Base-by-base conservation (phyloP, 2,797 vertebrate genomes). In the Apogon hyalosoma region DNA sequence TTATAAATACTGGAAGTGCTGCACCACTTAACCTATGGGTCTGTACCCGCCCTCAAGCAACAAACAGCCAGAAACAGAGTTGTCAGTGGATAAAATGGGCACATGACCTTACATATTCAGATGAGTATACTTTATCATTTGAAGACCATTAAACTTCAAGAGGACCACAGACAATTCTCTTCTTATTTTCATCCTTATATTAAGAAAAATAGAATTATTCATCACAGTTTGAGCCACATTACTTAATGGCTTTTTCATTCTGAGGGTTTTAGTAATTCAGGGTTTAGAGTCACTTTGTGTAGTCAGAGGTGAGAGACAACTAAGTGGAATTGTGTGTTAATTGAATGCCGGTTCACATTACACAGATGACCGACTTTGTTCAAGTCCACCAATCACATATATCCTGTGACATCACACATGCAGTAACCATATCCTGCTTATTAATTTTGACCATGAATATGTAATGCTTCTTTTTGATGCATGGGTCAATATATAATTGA, bases 301-400 rank as follows among this genome's bases (percentile, higher is more conserved):
- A 9, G 9, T n/a, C 4, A 15, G 49, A 49, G 68, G 47, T 28
- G 45, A 65, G 39, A 69, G 61, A 63, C 58, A n/a, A 65, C 47
- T 57, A 57, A 63, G 51, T 12, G 58, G 84, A 87, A 82, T 63
- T 50, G 57, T 51, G 66, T 61, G 86, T 77, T 94, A 91, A 93
- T 92, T 90, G 88, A 91, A 90, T 91, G 92, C 73, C 89, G 45
- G 68, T 87, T 87, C 63, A 69, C 54, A 92, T 93, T 82, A 88
- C 67, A 90, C 82, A 77, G 77, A 80, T 90, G 91, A 76, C 61
- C 80, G 87, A 77, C 39, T 60, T 51, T 51, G 63, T 63, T 62
- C 36, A 64, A 38, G 53, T 61, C 60, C 5, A 28, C 19, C 51
- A 53, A 42, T 77, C 56, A 38, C 36, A 46, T 12, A 28, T 4